Base-by-base conservation (phyloP, 2,113 vertebrate species). In the Ciconia boyciana region DNA sequence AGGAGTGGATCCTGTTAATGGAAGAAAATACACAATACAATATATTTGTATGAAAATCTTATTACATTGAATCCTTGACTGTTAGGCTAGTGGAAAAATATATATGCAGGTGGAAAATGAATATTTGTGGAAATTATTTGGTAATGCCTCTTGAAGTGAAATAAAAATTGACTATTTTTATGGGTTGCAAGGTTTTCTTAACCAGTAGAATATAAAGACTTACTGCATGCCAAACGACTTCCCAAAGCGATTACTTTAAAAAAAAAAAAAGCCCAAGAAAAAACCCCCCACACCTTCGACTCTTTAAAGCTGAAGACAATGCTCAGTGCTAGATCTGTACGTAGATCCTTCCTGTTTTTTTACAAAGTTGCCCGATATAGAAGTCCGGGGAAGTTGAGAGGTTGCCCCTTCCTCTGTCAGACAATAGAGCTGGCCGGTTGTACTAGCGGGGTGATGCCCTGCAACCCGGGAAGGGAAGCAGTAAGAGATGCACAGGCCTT, bases 141-240 rank as follows among this genome's bases (percentile, higher is more conserved):
- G 88, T 85, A 74, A 69, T 44, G 83, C 66, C 78, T 79, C 66
- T 88, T 95, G 68, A 82, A 90, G 90, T 36, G 36, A 95, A 97
- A 97, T 96, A 78, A 89, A 94, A 97, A 88, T 44, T 34, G 58
- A 94, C 52, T 89, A 72, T 96, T 97, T 94, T 94, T 97, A 96
- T 74, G 87, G 91, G 89, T 83, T 91, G 58, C 69, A 65, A 78
- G 58, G 60, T 92, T 96, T 96, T 92, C 66, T 71, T 88, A 92
- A 89, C 54, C 74, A 81, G 90, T 84, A 87, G 87, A 94, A 25
- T 41, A 78, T 52, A 46, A 74, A 66, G 28, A 66, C 39, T 86
- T 48, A 31, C 7, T 96, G 92, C 92, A 93, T 96, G 87, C 62
- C 64, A 64, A 46, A 34, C 2, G 2, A 51, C 71, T 88, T 93